These are phyloP conservation scores for Menidia beryllina DNA, from an alignment of 2,113 vertebrate genomes.

Conservation along the genomic window DNA sequence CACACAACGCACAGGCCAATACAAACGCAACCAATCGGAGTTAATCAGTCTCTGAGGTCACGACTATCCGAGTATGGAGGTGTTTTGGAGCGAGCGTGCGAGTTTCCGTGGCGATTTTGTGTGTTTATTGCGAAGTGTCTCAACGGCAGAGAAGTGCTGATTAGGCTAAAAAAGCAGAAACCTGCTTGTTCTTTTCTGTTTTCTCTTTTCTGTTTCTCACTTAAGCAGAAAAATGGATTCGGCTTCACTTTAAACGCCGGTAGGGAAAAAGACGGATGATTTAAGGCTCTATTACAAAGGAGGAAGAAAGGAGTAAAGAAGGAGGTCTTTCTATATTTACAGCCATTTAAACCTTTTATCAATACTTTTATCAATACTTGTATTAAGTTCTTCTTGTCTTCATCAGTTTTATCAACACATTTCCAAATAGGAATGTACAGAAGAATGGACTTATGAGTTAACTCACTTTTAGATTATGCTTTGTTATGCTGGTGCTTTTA, in stretches of 20 bases:
- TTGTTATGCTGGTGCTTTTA: too few relatives aligned
- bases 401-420: too few relatives aligned
- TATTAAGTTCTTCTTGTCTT: too few relatives aligned
- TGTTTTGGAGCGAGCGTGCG: background rate
- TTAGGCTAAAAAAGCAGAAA: conserved; percentile 31
- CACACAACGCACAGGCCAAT: too few relatives aligned
- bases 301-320: too few relatives aligned
- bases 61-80: background rate
- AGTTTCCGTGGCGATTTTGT: conserved; percentile 15
- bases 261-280: background rate
- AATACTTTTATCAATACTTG: too few relatives aligned
- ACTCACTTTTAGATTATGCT: too few relatives aligned
- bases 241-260: background rate
- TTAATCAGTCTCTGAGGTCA: background rate
- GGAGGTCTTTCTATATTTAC: too few relatives aligned
- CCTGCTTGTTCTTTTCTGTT: conserved; percentile 22
- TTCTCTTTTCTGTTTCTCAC: conserved; percentile 7
- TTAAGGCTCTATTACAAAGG: too few relatives aligned
- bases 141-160: conserved; percentile 43
- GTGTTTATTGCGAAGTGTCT: conserved; percentile 22
- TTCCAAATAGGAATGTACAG: too few relatives aligned
- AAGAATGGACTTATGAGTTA: too few relatives aligned
- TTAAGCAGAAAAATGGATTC: background rate
- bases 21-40: background rate
- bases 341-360: too few relatives aligned